These are phyloP conservation scores for Ectropis crepuscularia DNA, from an alignment of 2,888 invertebrate species.

Conservation along the genomic window DNA sequence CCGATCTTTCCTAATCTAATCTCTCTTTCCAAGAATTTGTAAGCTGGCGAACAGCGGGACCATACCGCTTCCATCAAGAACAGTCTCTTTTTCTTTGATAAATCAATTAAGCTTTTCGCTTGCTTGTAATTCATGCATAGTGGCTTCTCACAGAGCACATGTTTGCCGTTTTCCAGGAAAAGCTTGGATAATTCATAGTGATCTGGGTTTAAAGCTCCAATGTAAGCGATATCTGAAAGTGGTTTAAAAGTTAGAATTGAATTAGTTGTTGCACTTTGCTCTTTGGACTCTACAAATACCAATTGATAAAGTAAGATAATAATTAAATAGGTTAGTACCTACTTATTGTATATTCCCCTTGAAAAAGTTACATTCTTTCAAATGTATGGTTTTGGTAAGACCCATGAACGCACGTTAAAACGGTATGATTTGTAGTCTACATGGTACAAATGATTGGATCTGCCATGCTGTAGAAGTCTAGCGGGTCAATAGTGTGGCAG, in stretches of 20 bases:
- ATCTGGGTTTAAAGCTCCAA: slow-evolving; percentile 90
- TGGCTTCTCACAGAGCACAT: slow-evolving; percentile 96
- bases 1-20: slow-evolving; percentile 88
- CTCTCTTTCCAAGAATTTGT: slow-evolving; percentile 87
- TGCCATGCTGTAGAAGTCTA: no score
- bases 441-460: no score
- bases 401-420: no score
- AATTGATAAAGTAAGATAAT: no score
- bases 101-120: slow-evolving; percentile 87
- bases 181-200: slow-evolving; percentile 89
- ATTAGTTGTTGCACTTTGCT: no score
- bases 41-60: slow-evolving; percentile 93
- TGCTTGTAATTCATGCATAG: slow-evolving; percentile 92
- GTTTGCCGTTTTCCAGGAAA: slow-evolving; percentile 92
- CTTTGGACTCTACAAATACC: no score
- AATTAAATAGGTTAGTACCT: no score
- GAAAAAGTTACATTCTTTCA: no score
- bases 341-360: no score
- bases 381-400: no score
- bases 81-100: slow-evolving; percentile 88
- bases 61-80: slow-evolving; percentile 96
- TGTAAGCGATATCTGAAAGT: slow-evolving; percentile 91
- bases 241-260: neutral
- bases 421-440: no score
- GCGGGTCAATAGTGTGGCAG: no score